These are phyloP conservation scores for Falco rusticolus DNA, from an alignment of 2,797 vertebrate species.

Conservation along the genomic window DNA sequence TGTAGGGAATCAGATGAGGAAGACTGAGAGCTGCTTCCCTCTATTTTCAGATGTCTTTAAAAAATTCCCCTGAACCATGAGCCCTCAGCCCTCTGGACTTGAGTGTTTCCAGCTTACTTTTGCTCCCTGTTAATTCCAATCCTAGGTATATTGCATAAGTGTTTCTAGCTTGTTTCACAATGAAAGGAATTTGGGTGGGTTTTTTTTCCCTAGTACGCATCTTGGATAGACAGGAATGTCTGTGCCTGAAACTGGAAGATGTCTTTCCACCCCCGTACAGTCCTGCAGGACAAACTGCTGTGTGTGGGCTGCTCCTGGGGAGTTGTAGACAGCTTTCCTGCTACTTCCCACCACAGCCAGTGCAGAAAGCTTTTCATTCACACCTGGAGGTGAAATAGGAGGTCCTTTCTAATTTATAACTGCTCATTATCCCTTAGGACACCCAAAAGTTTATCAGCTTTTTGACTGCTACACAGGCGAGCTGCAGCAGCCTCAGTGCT, in stretches of 20 bases:
- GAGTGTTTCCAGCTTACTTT: background rate
- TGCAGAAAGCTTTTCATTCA: background rate
- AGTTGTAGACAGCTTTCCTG: background rate
- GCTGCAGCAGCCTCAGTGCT: background rate
- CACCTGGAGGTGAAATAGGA: background rate
- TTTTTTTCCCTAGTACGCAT: background rate
- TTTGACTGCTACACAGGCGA: background rate
- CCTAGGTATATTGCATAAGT: background rate
- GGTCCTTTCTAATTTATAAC: background rate
- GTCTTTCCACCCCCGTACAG: background rate
- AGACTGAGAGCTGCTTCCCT: background rate
- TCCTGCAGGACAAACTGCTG: slow-evolving; percentile 4
- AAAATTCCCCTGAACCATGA: background rate
- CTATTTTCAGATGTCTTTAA: background rate
- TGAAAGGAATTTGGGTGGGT: background rate
- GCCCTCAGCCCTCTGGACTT: background rate
- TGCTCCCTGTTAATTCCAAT: background rate
- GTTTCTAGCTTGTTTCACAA: background rate
- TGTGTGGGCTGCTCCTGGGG: slow-evolving; percentile 12
- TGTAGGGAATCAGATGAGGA: background rate
- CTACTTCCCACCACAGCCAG: background rate
- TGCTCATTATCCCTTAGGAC: background rate
- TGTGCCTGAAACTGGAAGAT: background rate
- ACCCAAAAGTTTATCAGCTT: background rate
- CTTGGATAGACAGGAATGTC: background rate